A percentile compares a stretch with the other conserved stretches of the same genome.
These are phyloP conservation scores for Picathartes gymnocephalus DNA, from an alignment of 2,113 vertebrate species.

Conservation along the genomic window DNA sequence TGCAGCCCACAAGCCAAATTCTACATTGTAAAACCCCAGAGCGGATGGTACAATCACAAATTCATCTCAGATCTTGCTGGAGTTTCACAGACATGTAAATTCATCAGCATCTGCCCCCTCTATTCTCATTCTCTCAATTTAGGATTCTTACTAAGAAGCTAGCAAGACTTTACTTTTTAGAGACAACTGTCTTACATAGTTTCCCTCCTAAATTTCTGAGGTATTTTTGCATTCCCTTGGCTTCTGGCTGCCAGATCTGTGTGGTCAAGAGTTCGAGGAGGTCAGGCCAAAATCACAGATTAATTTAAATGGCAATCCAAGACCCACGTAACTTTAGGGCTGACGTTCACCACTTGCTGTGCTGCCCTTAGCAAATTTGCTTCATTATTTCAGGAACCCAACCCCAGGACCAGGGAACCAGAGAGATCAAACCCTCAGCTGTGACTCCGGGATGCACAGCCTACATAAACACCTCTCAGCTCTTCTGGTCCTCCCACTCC, in stretches of 20 bases:
- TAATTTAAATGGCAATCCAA: not conserved
- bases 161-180: not conserved
- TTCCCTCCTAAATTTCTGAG: not conserved
- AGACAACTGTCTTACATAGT: not conserved
- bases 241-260: not conserved
- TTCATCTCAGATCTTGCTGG: not conserved
- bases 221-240: not conserved
- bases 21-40: not conserved
- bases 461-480: not conserved
- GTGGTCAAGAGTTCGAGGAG: not conserved
- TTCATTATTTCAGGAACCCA: not conserved
- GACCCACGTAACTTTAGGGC: not conserved
- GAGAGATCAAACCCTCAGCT: not conserved
- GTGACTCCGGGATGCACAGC: not conserved
- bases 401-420: not conserved
- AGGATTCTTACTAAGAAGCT: not conserved
- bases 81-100: not conserved
- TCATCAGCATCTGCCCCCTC: not conserved
- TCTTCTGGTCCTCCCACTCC: not conserved
- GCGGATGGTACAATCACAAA: fast-evolving
- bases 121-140: not conserved
- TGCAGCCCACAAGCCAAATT: not conserved
- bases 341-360: not conserved
- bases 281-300: not conserved
- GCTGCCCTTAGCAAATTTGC: not conserved